Conservation (phyloP, 2,113 vertebrate species). For the Lethenteron camtschaticum region DNA sequence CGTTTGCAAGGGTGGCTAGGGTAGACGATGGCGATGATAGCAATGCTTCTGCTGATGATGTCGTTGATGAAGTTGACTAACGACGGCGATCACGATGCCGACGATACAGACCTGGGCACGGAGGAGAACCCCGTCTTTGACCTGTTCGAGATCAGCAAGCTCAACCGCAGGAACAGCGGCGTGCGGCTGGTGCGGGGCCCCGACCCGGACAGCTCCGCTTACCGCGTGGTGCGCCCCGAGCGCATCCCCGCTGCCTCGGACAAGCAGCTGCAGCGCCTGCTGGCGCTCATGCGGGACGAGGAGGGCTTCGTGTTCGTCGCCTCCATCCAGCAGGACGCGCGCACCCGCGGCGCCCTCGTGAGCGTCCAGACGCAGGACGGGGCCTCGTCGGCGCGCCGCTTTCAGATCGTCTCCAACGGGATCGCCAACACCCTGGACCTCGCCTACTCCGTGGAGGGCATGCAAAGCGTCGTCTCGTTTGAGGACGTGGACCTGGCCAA, state of each 20-base stretch:
- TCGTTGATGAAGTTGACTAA: too few species aligned
- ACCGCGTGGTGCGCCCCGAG: slow-evolving; percentile 82
- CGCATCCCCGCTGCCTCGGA: slow-evolving; percentile 48
- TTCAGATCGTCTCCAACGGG: slow-evolving; percentile 76
- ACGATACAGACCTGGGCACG: slow-evolving; percentile 32
- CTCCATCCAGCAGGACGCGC: slow-evolving; percentile 56
- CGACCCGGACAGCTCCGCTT: slow-evolving; percentile 37
- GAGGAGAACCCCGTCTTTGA: slow-evolving; percentile 51
- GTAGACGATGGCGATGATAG: too few species aligned
- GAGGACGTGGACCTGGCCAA: slow-evolving; percentile 82
- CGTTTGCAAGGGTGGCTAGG: too few species aligned
- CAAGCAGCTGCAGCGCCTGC: slow-evolving; percentile 36
- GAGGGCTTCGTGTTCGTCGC: slow-evolving; percentile 74
- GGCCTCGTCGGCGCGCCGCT: slow-evolving; percentile 38
- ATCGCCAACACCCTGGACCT: slow-evolving; percentile 70
- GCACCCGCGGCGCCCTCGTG: slow-evolving; percentile 52
- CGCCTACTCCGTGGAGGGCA: slow-evolving; percentile 51
- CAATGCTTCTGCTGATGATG: too few species aligned
- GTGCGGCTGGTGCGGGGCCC: slow-evolving; percentile 72
- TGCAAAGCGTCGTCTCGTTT: slow-evolving; percentile 47
- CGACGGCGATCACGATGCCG: too few species aligned
- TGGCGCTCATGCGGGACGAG: slow-evolving; percentile 30
- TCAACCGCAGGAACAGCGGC: slow-evolving; percentile 62
- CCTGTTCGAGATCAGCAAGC: slow-evolving; percentile 59
- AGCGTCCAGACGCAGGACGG: slow-evolving; percentile 32